Base-by-base conservation (phyloP, 2,113 vertebrate species). In the Corvus cornix region DNA sequence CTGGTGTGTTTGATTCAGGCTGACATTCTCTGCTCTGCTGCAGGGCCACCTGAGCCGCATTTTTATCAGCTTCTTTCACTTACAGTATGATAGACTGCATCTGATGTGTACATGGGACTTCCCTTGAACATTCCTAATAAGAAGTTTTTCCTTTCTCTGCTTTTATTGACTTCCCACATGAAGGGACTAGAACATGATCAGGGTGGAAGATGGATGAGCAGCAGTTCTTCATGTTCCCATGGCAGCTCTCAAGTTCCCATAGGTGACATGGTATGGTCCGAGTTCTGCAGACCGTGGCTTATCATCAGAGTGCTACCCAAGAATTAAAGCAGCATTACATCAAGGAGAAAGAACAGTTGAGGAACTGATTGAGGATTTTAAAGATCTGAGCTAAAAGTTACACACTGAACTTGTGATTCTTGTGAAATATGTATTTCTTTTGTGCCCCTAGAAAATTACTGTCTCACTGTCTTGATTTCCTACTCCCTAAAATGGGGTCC, bases 31-130 rank as follows among this genome's bases (percentile, higher is more conserved):
- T 88, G 18, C 90, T 92, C 68, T 80, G 49, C 96, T 92, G 78
- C 79, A 97, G 67, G 91, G 82, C 85, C 91, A 96, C 84, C 93
- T 96, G 94, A 96, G 72, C 64, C 88, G 97, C 98, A 97, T 97
- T 95, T 96, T 96, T 96, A 97, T 83, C 87, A 95, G 87, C 67
- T 94, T 84, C 81, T 95, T 93, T 84, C 28, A 2, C 69, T 82
- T 95, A 43, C 18, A 53, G 2, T 80, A 28, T 46, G 49, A 84
- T 64, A 76, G 78, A n/a, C 56, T 62, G 20, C 46, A 55, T 68
- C 48, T 0, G 21, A 37, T 82, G 24, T 58, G 86, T 89, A 13
- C 9, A 10, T 44, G 33, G 27, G 15, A 52, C 30, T 89, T 92
- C 52, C 55, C 55, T 63, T 51, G 49, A 43, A 59, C 58, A 39